Conservation (phyloP, 2,888 invertebrate species). For the Machimus rusticus region DNA sequence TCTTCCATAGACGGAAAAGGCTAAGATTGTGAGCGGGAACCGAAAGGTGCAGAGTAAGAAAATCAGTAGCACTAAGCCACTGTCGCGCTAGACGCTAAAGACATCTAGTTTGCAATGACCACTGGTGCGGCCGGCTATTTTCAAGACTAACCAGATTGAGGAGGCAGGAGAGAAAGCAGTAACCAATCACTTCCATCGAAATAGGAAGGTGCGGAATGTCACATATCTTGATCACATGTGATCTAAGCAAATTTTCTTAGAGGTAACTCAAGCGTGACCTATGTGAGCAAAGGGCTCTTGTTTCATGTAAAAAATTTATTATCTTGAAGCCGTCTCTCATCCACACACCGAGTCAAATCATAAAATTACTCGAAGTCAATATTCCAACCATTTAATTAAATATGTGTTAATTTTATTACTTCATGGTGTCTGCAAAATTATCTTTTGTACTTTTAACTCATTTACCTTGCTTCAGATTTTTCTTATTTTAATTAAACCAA, state of each 20-base stretch:
- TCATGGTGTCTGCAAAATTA: not conserved
- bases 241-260: not conserved
- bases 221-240: not conserved
- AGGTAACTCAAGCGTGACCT: not conserved
- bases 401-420: not conserved
- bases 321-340: not conserved
- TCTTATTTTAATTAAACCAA: not conserved
- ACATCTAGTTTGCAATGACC: conserved; percentile 17
- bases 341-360: not conserved
- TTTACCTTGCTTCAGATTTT: not conserved
- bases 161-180: not conserved
- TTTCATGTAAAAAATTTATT: not conserved
- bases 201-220: not conserved
- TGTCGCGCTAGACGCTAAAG: not conserved
- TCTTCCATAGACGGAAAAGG: not conserved
- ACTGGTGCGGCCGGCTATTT: not conserved
- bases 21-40: not conserved
- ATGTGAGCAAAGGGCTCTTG: not conserved
- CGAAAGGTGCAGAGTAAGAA: not conserved
- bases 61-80: not conserved
- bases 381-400: not conserved
- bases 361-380: not conserved
- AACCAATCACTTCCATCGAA: not conserved
- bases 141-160: not conserved
- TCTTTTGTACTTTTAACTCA: not conserved